Evolutionary conservation across 2,113 vertebrate species (phyloP).

Genomic region (Cyprinodon tularosa): DNA sequence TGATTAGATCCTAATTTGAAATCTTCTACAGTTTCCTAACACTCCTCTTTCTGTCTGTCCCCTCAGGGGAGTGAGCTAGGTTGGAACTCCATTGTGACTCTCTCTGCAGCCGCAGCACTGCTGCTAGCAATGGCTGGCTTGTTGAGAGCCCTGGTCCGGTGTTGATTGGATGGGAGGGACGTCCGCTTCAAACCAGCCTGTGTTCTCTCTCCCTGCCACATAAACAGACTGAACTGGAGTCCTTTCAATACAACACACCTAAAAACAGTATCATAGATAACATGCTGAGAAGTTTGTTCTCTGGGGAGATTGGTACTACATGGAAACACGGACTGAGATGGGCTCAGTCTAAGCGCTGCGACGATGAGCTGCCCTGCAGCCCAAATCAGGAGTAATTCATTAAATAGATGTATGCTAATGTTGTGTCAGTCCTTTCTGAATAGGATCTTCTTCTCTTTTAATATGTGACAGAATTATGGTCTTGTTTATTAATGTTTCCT

Average conservation of each 20-base stretch:
- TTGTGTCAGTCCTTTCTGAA: constrained; percentile 47
- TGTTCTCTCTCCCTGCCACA: constrained; percentile 48
- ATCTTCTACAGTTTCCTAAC: constrained; percentile 21
- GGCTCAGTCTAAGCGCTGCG: constrained; percentile 15
- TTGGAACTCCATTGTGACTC: constrained; percentile 76
- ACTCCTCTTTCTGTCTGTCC: constrained; percentile 45
- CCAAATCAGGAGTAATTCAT: constrained; percentile 36
- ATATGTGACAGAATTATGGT: constrained; percentile 44
- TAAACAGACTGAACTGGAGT: constrained; percentile 45
- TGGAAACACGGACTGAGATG: constrained; percentile 30
- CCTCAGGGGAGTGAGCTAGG: constrained; percentile 70
- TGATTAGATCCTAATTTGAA: neutral
- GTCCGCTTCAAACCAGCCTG: constrained; percentile 59
- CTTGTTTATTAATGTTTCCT: constrained; percentile 32
- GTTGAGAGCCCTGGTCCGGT: constrained; percentile 71
- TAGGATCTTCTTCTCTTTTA: constrained; percentile 37
- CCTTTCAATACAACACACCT: constrained; percentile 29
- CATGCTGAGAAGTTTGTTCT: constrained; percentile 7
- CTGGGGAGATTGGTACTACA: constrained; percentile 33
- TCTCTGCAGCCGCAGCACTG: constrained; percentile 68
- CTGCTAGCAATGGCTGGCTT: constrained; percentile 73
- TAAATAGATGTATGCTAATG: constrained; percentile 45
- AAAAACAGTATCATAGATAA: constrained; percentile 26
- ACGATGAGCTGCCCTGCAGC: constrained; percentile 30
- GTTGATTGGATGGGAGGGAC: constrained; percentile 63